phyloP scores from a whole-genome alignment of 1,140 invertebrate genomes.

The Pogonomyrmex californicus region DNA sequence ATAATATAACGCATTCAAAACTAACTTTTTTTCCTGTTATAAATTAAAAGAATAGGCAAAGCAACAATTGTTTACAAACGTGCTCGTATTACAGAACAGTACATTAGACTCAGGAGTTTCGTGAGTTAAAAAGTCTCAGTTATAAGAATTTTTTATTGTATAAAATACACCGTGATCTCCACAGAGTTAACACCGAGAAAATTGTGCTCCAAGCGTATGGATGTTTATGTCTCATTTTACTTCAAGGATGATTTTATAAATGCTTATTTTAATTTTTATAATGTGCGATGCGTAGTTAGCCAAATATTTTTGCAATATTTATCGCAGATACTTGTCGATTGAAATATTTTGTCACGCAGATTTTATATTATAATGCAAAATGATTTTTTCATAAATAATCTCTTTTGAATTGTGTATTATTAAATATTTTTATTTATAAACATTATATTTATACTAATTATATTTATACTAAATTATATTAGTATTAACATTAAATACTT shows the following conservation, averaged over 20 bases:
- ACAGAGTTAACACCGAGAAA: background rate
- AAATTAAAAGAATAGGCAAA: background rate
- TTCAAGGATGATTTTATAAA: background rate
- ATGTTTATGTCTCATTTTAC: background rate
- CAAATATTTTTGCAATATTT: background rate
- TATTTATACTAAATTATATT: background rate
- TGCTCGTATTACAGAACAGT: background rate
- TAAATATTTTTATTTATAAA: background rate
- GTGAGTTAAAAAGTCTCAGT: slow-evolving; percentile 36
- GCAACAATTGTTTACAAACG: background rate
- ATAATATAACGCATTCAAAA: slow-evolving; percentile 2
- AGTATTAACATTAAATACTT: background rate
- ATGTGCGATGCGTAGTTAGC: background rate
- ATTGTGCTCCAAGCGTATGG: background rate
- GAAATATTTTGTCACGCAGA: background rate
- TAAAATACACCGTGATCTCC: background rate
- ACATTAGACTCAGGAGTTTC: background rate
- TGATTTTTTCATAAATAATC: background rate
- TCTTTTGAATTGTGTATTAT: background rate
- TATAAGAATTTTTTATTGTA: background rate
- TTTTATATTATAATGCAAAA: background rate
- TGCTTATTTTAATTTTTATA: background rate
- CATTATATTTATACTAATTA: background rate
- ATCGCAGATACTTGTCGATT: background rate
- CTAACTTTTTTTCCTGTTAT: background rate